These are phyloP conservation scores for Rhagium mordax DNA, from an alignment of 2,888 invertebrate genomes.

Conservation along the genomic window DNA sequence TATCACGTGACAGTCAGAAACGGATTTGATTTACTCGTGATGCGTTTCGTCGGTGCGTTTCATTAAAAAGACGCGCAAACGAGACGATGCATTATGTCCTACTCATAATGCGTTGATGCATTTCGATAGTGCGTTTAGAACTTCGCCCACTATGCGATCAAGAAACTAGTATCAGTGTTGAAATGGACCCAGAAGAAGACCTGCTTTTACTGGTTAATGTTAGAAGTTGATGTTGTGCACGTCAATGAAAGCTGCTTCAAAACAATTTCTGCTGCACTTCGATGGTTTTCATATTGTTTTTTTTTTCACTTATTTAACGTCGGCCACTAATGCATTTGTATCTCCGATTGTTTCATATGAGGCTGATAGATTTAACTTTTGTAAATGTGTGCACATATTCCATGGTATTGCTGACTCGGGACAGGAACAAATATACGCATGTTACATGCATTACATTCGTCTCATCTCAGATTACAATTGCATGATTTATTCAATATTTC, in stretches of 20 bases:
- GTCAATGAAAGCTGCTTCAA: background rate
- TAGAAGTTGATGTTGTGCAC: background rate
- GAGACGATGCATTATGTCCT: too few relatives aligned
- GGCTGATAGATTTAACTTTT: too few relatives aligned
- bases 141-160: too few relatives aligned
- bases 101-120: too few relatives aligned
- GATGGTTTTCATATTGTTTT: background rate
- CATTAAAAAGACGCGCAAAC: too few relatives aligned
- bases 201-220: background rate
- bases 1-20: too few relatives aligned
- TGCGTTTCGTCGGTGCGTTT: too few relatives aligned
- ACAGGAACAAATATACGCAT: conserved; percentile 42
- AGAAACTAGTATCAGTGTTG: too few relatives aligned
- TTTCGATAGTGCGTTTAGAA: too few relatives aligned
- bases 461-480: conserved; percentile 37
- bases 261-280: background rate
- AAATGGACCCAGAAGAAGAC: too few relatives aligned
- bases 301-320: too few relatives aligned
- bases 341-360: background rate
- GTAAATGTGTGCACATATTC: conserved; percentile 17
- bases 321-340: background rate
- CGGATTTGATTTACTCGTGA: too few relatives aligned
- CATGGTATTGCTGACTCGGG: conserved; percentile 33
- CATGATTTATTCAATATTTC: conserved; percentile 26
- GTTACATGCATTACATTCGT: conserved; percentile 39